Evolutionary conservation across 2,888 invertebrate genomes (phyloP), one percentile per base, ranked within the genome.

Genomic region (Apocheima hispidaria): DNA sequence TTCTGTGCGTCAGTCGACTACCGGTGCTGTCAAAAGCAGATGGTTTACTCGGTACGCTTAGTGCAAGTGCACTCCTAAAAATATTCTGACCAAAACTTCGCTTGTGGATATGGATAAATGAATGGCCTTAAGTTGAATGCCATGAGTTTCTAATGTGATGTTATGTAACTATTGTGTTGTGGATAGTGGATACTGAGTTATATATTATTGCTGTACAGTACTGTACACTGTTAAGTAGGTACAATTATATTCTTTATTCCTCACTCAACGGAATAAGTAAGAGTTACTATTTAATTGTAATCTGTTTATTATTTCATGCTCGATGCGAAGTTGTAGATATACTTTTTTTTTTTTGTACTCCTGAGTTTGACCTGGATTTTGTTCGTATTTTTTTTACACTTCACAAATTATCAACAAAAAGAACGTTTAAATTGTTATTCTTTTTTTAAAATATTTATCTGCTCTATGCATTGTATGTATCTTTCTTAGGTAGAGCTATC

Each of bases 1-100:
- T n/a, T n/a, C n/a, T n/a, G n/a, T n/a, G 36, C 49, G 38, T 26
- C 50, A 41, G 51, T 40, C 40, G 14, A 4, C 33, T 14, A 20
- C 9, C 26, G 38, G 23, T 48, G 50, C 40, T 50, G 56, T 60
- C 59, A 60, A 20, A 48, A 55, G 21, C 65, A 65, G 56, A 53
- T 62, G 59, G 60, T 57, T 30, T 16, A 4, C 5, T 53, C 63
- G 18, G 50, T 50, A 18, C 26, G 30, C 28, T 18, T n/a, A 48
- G 60, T 58, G 55, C 60, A 40, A 51, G 57, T 49, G 57, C 58
- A 66, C 52, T 66, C 1, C 0, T 14, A 16, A 36, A 0, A 21
- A 14, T 50, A 50, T 23, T 14, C 14, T 16, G 16, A 18, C 36
- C 16, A 26, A 38, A 51, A 38, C 6, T 38, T 26, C 38, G 50